Evolutionary conservation across 1,140 invertebrate genomes (phyloP), one percentile per base, ranked within the genome.

Genomic region (Wiebesia pumilae): DNA sequence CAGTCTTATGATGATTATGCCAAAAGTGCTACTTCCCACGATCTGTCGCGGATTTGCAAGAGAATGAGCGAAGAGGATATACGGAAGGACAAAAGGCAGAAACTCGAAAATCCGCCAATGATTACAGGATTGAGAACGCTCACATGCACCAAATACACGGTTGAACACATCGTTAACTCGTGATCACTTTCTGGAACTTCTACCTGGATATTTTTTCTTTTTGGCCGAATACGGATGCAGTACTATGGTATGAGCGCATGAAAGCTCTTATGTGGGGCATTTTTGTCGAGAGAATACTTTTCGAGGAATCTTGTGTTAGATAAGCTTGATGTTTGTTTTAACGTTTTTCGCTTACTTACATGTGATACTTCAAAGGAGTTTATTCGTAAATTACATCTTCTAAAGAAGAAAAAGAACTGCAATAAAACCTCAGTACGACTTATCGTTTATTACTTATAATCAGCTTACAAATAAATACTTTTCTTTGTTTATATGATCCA

Each of bases 101-200:
- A 87, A 43, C 24, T 54, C 71, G 62, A 47, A 24, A 77, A 54
- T 3, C 79, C 69, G 3, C 51, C 82, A 19, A 38, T 81, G 19
- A 73, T 78, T n/a, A 81, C 40, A 0, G 77, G 80, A 12, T 90
- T 91, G 51, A 89, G 90, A 43, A 88, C 54, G 62, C 80, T 92
- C 19, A 91, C 90, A 75, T 93, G 92, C 67, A 93, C 92, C 4
- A 93, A 93, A 79, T 92, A 94, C 69, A 93, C 93, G 27, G 93
- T 94, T 0, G 93, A 94, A 4, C 90, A 90, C 84, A 93, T 94
- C 62, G 93, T 94, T 35, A 94, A 94, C 88, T 94, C 93, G 24
- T 94, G 92, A 87, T 67, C 14, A n/a, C 33, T 30, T 43, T 10
- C 3, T 9, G 6, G 35, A 33, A 27, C 6, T 40, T 30, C 33